Evolutionary conservation across 2,888 invertebrate species (phyloP).

Genomic region (Ochropleura plecta): DNA sequence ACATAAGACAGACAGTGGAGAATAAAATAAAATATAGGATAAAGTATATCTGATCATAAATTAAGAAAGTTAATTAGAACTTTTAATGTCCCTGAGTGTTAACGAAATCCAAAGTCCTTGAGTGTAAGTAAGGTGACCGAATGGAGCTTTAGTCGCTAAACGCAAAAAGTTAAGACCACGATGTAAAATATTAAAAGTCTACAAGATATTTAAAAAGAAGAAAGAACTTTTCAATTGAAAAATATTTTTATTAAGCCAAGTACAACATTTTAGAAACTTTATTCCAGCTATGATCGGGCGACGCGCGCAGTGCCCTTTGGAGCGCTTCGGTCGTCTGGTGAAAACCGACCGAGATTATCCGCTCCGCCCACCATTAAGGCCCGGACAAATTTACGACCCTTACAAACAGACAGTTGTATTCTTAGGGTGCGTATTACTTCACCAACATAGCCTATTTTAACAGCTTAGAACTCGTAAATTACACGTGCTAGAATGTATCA

Average conservation of each 20-base stretch:
- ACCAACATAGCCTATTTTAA: conserved; percentile 13
- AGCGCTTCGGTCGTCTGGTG: conserved; percentile 83
- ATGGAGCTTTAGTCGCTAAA: conserved; percentile 13
- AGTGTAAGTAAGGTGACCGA: conserved; percentile 39
- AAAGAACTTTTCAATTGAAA: conserved; percentile 20
- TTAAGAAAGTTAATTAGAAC: conserved; percentile 27
- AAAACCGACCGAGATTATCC: conserved; percentile 82
- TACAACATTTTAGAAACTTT: conserved; percentile 43
- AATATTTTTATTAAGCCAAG: conserved; percentile 32
- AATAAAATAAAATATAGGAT: background rate
- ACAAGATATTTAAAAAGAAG: conserved; percentile 24
- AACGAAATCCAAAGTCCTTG: conserved; percentile 39
- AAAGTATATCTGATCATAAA: conserved; percentile 20
- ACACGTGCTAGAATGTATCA: background rate
- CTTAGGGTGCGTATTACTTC: conserved; percentile 77
- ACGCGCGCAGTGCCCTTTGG: conserved; percentile 81
- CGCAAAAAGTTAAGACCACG: conserved; percentile 24
- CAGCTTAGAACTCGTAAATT: conserved; percentile 20
- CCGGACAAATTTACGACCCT: conserved; percentile 85
- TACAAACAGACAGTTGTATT: conserved; percentile 87
- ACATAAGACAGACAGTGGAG: background rate
- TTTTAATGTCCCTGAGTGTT: conserved; percentile 27
- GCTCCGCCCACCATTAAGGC: conserved; percentile 79
- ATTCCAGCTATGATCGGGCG: conserved; percentile 82
- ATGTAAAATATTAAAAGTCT: conserved; percentile 29